Evolutionary conservation across 1,140 invertebrate genomes (phyloP), one percentile per base, ranked within the genome.

Genomic region (Dreissena polymorpha): DNA sequence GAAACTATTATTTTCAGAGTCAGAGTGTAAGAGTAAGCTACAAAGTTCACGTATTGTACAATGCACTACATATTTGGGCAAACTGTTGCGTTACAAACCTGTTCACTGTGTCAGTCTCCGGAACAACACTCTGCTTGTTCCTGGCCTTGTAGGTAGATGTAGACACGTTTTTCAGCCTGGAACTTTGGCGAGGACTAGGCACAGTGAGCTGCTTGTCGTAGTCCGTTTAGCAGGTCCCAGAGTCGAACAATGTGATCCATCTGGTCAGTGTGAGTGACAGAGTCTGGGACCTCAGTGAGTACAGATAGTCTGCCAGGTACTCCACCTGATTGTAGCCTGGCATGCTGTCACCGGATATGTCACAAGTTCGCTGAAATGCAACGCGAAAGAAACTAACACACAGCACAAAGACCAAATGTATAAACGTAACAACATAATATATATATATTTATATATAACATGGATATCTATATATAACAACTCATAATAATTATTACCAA

Each of bases 211-310:
- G 65, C 65, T 68, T 68, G 65, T 68, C 65, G 5, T 21, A 68
- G 65, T 68, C 65, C 3, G 65, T 68, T n/a, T 18, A 68, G 65
- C 65, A 68, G 18, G 65, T 27, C 65, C 65, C 65, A 68, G 18
- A 68, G 65, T 21, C 14, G 21, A 16, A 68, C 25, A 14, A 68
- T 68, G 65, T 68, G 65, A 16, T 5, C 1, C 18, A n/a, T n/a
- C 65, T 68, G 65, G 65, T 68, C 65, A 27, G 18, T n/a, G 65
- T 68, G 14, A 68, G 65, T 5, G 21, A 18, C 18, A 68, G 65
- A 25, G 18, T 16, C 65, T 68, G 65, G 25, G 14, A 5, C 14
- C 65, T 68, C 65, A 68, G 25, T 0, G 65, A 68, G 65, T 68
- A 27, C 65, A 68, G 65, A n/a, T 68, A 68, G 29, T 68, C 65